Evolutionary conservation across 2,797 vertebrate species (phyloP).

Genomic region (Poecile montanus): DNA sequence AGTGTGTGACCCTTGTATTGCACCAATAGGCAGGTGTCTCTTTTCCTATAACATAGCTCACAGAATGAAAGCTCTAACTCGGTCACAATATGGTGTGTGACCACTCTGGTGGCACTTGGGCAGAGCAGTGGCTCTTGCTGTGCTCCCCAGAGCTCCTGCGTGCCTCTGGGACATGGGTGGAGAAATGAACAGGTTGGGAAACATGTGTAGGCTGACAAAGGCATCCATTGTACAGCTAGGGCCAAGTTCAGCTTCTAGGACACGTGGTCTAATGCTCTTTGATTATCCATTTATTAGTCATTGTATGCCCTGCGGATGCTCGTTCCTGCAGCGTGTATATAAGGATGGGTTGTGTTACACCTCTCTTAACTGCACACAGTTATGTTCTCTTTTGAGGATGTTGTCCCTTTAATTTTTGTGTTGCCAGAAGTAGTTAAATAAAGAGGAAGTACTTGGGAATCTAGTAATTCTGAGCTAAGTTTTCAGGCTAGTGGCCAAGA

Average conservation of each 20-base stretch:
- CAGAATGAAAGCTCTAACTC: neutral
- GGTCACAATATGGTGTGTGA: rapidly evolving
- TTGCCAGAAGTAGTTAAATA: neutral
- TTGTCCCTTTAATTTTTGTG: neutral
- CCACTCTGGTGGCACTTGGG: neutral
- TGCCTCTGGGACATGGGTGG: neutral
- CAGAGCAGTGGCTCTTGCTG: rapidly evolving
- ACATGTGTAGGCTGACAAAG: neutral
- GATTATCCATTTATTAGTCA: neutral
- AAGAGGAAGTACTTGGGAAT: neutral
- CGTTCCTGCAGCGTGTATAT: rapidly evolving
- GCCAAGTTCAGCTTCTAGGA: neutral
- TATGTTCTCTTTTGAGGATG: rapidly evolving
- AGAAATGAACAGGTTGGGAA: neutral
- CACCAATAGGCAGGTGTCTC: rapidly evolving
- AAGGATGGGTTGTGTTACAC: rapidly evolving
- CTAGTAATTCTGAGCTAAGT: neutral
- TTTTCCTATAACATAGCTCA: rapidly evolving
- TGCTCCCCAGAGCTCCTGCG: neutral
- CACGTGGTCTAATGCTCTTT: neutral
- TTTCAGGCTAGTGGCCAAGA: neutral
- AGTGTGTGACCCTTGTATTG: neutral
- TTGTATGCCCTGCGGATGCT: neutral
- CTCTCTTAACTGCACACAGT: neutral
- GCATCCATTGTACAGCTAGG: neutral